Percentiles rank a stretch among this genome's conserved stretches.
Conservation (phyloP, 2,797 vertebrate genomes). For the Mormyrus hasselquistii region DNA sequence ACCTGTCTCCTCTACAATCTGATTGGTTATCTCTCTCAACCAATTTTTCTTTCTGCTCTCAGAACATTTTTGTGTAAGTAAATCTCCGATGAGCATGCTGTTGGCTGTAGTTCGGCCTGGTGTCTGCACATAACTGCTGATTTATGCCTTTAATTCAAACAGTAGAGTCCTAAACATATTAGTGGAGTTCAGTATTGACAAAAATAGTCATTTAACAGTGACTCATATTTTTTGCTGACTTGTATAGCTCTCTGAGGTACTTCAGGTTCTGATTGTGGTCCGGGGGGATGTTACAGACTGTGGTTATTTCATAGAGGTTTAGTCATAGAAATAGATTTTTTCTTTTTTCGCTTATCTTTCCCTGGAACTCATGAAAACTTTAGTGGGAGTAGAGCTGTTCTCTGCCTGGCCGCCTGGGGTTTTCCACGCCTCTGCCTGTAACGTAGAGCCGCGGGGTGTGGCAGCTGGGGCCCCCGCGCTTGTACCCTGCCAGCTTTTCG, state of each 20-base stretch:
- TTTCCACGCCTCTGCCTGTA: background rate
- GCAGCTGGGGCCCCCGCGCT: background rate
- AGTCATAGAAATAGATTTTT: background rate
- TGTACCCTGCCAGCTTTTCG: conserved; percentile 16
- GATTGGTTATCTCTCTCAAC: background rate
- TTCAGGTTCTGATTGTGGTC: background rate
- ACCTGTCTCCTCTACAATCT: background rate
- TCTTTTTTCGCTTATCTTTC: background rate
- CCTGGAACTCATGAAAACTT: background rate
- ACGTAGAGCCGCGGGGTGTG: background rate
- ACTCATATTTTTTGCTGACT: background rate
- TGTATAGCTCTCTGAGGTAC: background rate
- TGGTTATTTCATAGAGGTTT: background rate
- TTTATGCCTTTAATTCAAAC: background rate
- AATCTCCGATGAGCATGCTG: background rate
- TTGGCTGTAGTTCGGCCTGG: background rate
- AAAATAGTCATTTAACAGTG: background rate
- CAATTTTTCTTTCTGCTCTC: background rate
- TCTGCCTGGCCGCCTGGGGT: background rate
- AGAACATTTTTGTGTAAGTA: background rate
- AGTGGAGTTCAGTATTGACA: conserved; percentile 2
- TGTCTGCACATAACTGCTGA: background rate
- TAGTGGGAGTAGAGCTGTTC: background rate
- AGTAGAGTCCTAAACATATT: background rate
- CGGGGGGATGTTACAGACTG: background rate